Evolutionary conservation across 2,888 invertebrate species (phyloP).

Genomic region (Chaetogeoica ovagalla): DNA sequence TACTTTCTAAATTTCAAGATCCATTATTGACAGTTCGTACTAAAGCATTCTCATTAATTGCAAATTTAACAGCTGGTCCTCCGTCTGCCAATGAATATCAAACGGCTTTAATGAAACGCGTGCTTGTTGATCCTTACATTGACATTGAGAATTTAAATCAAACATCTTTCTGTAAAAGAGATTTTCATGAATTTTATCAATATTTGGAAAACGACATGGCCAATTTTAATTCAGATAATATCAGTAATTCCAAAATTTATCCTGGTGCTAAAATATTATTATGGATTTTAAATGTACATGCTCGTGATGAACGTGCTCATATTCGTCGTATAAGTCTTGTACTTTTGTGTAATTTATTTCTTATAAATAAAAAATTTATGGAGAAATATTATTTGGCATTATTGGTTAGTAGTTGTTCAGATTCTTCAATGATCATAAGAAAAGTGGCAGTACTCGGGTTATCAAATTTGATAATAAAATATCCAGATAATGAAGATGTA

Average conservation of each 20-base stretch:
- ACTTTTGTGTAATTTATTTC: constrained; percentile 42
- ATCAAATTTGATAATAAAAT: constrained; percentile 38
- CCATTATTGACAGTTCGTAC: constrained; percentile 32
- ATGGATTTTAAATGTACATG: constrained; percentile 44
- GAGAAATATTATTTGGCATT: constrained; percentile 33
- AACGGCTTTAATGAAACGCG: constrained; percentile 26
- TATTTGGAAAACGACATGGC: constrained; percentile 11
- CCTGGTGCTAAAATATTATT: constrained; percentile 40
- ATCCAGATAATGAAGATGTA: constrained; percentile 45
- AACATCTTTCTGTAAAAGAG: constrained; percentile 26
- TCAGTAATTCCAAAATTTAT: constrained; percentile 12
- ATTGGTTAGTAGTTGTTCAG: constrained; percentile 37
- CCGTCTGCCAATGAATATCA: constrained; percentile 36
- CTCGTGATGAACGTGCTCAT: constrained; percentile 39
- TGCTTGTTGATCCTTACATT: constrained; percentile 43
- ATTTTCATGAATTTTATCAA: constrained; percentile 36
- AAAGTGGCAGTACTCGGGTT: constrained; percentile 37
- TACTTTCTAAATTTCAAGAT: constrained; percentile 45
- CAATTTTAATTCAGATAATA: constrained; percentile 26
- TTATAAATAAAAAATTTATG: constrained; percentile 37
- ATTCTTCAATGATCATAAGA: constrained; percentile 35
- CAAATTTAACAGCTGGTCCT: constrained; percentile 23
- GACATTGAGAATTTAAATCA: constrained; percentile 26
- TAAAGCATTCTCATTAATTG: constrained; percentile 44
- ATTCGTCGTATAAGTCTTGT: constrained; percentile 43